Evolutionary conservation across 2,113 vertebrate genomes (phyloP), one percentile per base, ranked within the genome.

Genomic region (Antechinus stuartii): DNA sequence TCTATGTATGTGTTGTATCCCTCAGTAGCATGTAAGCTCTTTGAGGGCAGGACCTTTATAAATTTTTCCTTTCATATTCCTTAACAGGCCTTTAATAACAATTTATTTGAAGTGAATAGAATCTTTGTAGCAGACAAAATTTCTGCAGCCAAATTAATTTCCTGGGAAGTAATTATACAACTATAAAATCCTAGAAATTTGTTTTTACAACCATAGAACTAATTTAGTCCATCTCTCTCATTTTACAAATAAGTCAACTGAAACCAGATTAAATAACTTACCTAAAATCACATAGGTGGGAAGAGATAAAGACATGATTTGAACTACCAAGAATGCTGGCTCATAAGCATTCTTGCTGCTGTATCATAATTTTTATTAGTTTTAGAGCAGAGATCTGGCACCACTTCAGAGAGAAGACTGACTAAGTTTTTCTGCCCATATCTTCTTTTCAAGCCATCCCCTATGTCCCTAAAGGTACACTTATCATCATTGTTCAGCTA

Each of bases 131-230:
- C 7, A 91, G 91, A 96, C 90, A 96, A 7, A 68, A 92, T 91
- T 96, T 94, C 94, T 90, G 90, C 25, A 96, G 96, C 35, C 92
- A 96, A 42, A 91, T 91, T 96, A 9, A 92, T 8, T 46, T 92
- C 56, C 92, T 91, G 90, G 89, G 55, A 93, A 91, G 93, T 46
- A 61, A 49, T 27, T 50, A 90, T 11, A 47, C 11, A 14, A n/a
- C 5, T 76, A 19, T 42, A 22, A 42, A 76, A 76, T 76, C 19
- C 68, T 76, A n/a, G 68, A 42, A 23, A n/a, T 84, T 84, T 23
- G 7, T 42, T 42, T 42, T 42, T 84, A 84, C 22, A 6, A 84
- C 19, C 68, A 42, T 84, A 84, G n/a, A 61, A 26, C 26, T 92
- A 91, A 84, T 84, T 19, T 84, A 84, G n/a, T 42, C n/a, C 68